These are phyloP conservation scores for Troilus luridus DNA, from an alignment of 2,888 invertebrate genomes.

Conservation along the genomic window DNA sequence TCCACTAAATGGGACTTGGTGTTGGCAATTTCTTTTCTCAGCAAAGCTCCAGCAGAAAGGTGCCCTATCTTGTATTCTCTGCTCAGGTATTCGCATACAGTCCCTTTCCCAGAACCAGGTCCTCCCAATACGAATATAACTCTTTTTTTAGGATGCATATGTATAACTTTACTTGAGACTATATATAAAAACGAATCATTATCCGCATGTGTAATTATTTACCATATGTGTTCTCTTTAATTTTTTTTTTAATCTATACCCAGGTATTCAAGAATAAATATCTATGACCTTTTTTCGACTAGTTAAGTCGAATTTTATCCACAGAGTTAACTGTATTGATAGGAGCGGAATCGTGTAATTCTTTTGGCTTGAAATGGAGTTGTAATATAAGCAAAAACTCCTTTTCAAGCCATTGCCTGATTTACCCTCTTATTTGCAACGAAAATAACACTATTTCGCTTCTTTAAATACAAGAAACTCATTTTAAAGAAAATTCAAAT, in stretches of 20 bases:
- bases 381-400: too few species aligned
- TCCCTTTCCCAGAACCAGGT: constrained; percentile 2
- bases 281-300: neutral
- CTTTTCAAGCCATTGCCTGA: too few species aligned
- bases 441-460: too few species aligned
- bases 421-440: too few species aligned
- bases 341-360: too few species aligned
- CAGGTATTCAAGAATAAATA: neutral
- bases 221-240: neutral
- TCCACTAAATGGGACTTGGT: neutral
- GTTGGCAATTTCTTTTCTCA: neutral
- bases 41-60: neutral
- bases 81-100: neutral
- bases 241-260: neutral
- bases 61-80: neutral
- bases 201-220: neutral
- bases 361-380: too few species aligned
- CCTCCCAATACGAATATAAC: neutral
- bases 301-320: too few species aligned
- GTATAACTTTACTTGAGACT: neutral
- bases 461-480: too few species aligned
- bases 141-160: neutral
- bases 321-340: too few species aligned
- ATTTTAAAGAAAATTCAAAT: too few species aligned
- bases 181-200: neutral